Percentiles rank a stretch among this genome's conserved stretches.
Conservation (phyloP, 2,888 invertebrate species). For the Chymomyza fuscimana region DNA sequence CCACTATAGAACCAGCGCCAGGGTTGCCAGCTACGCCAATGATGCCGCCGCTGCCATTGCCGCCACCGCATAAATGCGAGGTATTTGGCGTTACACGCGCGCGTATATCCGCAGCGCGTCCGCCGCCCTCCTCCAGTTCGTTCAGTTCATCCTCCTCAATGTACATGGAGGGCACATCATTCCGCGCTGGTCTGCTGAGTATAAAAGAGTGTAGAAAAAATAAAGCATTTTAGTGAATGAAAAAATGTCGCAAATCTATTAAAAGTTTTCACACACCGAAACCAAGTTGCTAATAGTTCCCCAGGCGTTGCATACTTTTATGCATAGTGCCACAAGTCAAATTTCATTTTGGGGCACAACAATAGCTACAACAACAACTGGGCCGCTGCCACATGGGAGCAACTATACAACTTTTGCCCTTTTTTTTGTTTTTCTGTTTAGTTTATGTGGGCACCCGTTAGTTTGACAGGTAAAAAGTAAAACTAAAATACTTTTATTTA, state of each 20-base stretch:
- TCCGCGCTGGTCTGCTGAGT: constrained; percentile 77
- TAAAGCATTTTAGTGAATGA: constrained; percentile 16
- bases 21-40: constrained; percentile 23
- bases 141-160: constrained; percentile 80
- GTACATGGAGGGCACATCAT: constrained; percentile 80
- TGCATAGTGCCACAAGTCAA: constrained; percentile 37
- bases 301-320: constrained; percentile 34
- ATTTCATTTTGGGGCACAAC: constrained; percentile 14
- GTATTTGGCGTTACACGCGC: constrained; percentile 66
- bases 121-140: constrained; percentile 77
- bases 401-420: constrained; percentile 32
- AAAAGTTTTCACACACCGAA: constrained; percentile 49
- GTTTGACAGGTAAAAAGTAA: neutral
- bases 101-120: constrained; percentile 74
- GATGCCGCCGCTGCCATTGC: constrained; percentile 20
- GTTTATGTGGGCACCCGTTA: neutral
- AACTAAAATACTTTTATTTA: constrained; percentile 13
- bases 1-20: constrained; percentile 50
- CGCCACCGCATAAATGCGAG: constrained; percentile 58
- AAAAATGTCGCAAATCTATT: constrained; percentile 54
- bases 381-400: constrained; percentile 35
- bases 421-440: neutral
- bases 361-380: constrained; percentile 12
- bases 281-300: constrained; percentile 58
- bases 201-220: constrained; percentile 1